phyloP scores from a whole-genome alignment of 2,113 vertebrate genomes.

The Greenwoodochromis staneri region DNA sequence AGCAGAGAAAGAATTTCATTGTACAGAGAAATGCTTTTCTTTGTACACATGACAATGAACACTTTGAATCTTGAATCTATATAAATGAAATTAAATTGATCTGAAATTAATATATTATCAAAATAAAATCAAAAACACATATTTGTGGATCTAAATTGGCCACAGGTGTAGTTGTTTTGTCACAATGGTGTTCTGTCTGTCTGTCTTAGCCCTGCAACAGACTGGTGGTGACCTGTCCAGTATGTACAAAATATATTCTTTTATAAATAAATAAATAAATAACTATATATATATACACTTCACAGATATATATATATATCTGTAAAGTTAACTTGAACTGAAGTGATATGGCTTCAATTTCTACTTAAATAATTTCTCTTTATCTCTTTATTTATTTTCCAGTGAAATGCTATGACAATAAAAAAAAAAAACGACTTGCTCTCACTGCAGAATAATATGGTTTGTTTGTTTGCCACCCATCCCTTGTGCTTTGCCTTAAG shows the following conservation, averaged over 20 bases:
- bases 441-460: not conserved
- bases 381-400: not conserved
- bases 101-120: not conserved
- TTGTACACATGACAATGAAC: not conserved
- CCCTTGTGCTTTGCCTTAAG: not conserved
- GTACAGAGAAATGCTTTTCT: not conserved
- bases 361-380: not conserved
- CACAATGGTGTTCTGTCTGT: not conserved
- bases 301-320: not conserved
- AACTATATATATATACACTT: too few relatives aligned
- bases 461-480: not conserved
- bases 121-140: not conserved
- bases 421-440: not conserved
- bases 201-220: not conserved
- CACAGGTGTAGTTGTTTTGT: not conserved
- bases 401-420: not conserved
- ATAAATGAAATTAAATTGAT: not conserved
- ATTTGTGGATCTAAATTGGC: not conserved
- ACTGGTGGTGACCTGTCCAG: not conserved
- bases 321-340: not conserved
- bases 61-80: not conserved
- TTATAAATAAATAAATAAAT: not conserved
- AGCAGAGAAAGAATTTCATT: not conserved
- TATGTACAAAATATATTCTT: not conserved
- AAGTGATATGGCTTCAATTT: not conserved